These are phyloP conservation scores for Brachyhypopomus occidentalis DNA, from an alignment of 2,113 vertebrate genomes.

Conservation along the genomic window DNA sequence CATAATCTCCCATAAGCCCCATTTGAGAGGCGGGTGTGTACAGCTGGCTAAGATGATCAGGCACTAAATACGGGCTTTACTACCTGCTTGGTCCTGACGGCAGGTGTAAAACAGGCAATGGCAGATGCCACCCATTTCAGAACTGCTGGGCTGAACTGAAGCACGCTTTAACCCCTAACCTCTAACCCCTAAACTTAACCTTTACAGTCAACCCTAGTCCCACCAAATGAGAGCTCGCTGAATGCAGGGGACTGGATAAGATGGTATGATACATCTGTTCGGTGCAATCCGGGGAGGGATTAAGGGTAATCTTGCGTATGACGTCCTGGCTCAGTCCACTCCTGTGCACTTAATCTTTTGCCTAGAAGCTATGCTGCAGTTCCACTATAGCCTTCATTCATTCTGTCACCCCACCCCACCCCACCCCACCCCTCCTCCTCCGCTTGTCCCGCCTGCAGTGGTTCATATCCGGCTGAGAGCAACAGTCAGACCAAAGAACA, in stretches of 20 bases:
- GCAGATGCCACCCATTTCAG: constrained; percentile 54
- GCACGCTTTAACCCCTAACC: background rate
- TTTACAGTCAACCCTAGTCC: too few relatives aligned
- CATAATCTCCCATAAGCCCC: constrained; percentile 62
- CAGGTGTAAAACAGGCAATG: constrained; percentile 41
- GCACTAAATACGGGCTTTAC: constrained; percentile 60
- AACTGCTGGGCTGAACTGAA: background rate
- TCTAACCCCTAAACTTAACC: background rate
- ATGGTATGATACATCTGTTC: background rate
- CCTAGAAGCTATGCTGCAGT: background rate
- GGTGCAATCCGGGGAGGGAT: background rate
- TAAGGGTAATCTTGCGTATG: background rate
- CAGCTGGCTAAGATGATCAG: constrained; percentile 57
- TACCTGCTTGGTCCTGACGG: constrained; percentile 55
- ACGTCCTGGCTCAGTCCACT: background rate
- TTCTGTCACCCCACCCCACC: background rate
- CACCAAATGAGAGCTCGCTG: too few relatives aligned
- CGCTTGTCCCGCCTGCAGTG: background rate
- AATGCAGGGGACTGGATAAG: background rate
- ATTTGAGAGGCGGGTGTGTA: constrained; percentile 58
- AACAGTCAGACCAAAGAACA: constrained; percentile 36
- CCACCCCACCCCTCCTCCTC: background rate
- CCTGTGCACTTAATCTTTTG: constrained; percentile 4
- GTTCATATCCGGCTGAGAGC: constrained; percentile 31
- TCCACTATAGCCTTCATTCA: constrained; percentile 1